phyloP scores from a whole-genome alignment of 2,888 invertebrate species.

The Acleris literana region DNA sequence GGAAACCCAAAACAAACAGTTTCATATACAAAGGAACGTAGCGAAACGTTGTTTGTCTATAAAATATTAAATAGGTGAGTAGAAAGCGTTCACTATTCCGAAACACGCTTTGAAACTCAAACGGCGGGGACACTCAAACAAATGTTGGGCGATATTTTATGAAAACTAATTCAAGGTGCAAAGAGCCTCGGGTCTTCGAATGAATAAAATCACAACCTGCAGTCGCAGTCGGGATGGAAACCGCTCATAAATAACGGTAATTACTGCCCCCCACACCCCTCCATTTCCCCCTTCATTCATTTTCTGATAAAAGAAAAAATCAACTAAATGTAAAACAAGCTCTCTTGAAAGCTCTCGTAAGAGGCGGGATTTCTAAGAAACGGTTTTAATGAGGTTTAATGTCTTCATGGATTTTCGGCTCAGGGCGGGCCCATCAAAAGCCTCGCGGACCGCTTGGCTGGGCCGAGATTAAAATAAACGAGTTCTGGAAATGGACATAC shows the following conservation, averaged over 20 bases:
- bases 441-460: slow-evolving; percentile 43
- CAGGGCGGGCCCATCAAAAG: slow-evolving; percentile 48
- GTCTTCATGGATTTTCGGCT: slow-evolving; percentile 45
- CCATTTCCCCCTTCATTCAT: slow-evolving; percentile 55
- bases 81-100: slow-evolving; percentile 38
- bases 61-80: slow-evolving; percentile 20
- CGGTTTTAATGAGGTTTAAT: slow-evolving; percentile 54
- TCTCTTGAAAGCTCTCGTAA: slow-evolving; percentile 41
- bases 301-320: slow-evolving; percentile 55
- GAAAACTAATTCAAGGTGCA: slow-evolving; percentile 79
- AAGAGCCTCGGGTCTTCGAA: slow-evolving; percentile 70
- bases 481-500: slow-evolving; percentile 54
- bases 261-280: slow-evolving; percentile 57
- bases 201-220: slow-evolving; percentile 81
- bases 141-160: slow-evolving; percentile 75
- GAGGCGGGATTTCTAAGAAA: slow-evolving; percentile 47
- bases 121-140: slow-evolving; percentile 60
- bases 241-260: slow-evolving; percentile 80
- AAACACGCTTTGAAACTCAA: slow-evolving; percentile 60
- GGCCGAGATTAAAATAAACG: slow-evolving; percentile 49
- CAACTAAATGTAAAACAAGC: slow-evolving; percentile 50
- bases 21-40: slow-evolving; percentile 6
- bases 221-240: slow-evolving; percentile 69
- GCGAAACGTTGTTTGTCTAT: slow-evolving; percentile 19
- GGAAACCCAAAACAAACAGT: background rate